A percentile compares a stretch with the other conserved stretches of the same genome.
These are phyloP conservation scores for Drosophila ficusphila DNA, from an alignment of 1,140 invertebrate species.

Conservation along the genomic window DNA sequence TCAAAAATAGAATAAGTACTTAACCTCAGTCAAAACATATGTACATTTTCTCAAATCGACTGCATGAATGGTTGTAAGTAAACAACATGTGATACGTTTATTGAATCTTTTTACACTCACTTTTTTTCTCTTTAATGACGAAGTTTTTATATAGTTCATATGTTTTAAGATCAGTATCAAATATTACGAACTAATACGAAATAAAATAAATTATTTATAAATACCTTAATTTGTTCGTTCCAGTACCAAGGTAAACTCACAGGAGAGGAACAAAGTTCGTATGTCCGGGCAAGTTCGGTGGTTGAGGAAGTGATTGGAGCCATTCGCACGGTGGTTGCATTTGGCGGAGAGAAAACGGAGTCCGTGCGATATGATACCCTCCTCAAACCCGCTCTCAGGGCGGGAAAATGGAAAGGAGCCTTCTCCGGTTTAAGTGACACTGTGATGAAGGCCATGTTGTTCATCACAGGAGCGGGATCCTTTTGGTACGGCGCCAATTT, in stretches of 20 bases:
- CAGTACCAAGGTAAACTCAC: slow-evolving; percentile 90
- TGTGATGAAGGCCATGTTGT: slow-evolving; percentile 92
- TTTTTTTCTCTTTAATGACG: too few relatives aligned
- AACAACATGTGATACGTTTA: neutral
- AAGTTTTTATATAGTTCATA: too few relatives aligned
- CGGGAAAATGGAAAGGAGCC: slow-evolving; percentile 89
- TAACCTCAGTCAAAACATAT: slow-evolving; percentile 2
- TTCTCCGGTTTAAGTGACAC: slow-evolving; percentile 90
- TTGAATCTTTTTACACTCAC: too few relatives aligned
- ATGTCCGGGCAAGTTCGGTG: slow-evolving; percentile 90
- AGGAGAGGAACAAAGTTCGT: slow-evolving; percentile 88
- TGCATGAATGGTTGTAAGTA: neutral
- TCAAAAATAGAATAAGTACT: slow-evolving; percentile 11
- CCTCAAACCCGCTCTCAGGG: slow-evolving; percentile 84
- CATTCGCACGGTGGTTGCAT: slow-evolving; percentile 91
- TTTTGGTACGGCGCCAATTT: slow-evolving; percentile 94
- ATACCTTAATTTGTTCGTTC: neutral
- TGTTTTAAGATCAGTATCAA: too few relatives aligned
- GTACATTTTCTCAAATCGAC: neutral
- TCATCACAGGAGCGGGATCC: slow-evolving; percentile 90
- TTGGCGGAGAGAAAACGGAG: slow-evolving; percentile 91
- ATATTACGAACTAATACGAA: too few relatives aligned
- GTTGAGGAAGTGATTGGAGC: slow-evolving; percentile 91
- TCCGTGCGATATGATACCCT: slow-evolving; percentile 88
- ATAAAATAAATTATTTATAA: neutral